These are phyloP conservation scores for Felis catus DNA, from an alignment of 2,113 vertebrate species.

Conservation along the genomic window F.catus_Fca126_mat1.0 CM031420.1:41625501-41626000, in stretches of 20 bases:
- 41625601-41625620: not conserved
- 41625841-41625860: slow-evolving; percentile 42
- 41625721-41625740: slow-evolving; percentile 44
- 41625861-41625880: slow-evolving; percentile 29
- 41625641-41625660: slow-evolving; percentile 43
- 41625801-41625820: slow-evolving; percentile 18
- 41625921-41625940: slow-evolving; percentile 11
- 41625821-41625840: slow-evolving; percentile 31
- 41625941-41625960: slow-evolving; percentile 44
- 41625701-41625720: slow-evolving; percentile 54
- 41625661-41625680: slow-evolving; percentile 41
- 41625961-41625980: slow-evolving; percentile 8
- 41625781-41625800: slow-evolving; percentile 53
- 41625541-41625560: slow-evolving; percentile 9
- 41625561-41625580: slow-evolving; percentile 47
- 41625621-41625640: slow-evolving; percentile 8
- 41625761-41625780: slow-evolving; percentile 2
- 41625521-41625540: not conserved
- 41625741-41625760: slow-evolving; percentile 36
- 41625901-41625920: not conserved
- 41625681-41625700: slow-evolving; percentile 57
- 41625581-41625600: not conserved
- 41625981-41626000: not conserved
- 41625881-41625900: not conserved
- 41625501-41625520: slow-evolving; percentile 10